Evolutionary conservation across 2,888 invertebrate genomes (phyloP).

Genomic region (Eupithecia inturbata): DNA sequence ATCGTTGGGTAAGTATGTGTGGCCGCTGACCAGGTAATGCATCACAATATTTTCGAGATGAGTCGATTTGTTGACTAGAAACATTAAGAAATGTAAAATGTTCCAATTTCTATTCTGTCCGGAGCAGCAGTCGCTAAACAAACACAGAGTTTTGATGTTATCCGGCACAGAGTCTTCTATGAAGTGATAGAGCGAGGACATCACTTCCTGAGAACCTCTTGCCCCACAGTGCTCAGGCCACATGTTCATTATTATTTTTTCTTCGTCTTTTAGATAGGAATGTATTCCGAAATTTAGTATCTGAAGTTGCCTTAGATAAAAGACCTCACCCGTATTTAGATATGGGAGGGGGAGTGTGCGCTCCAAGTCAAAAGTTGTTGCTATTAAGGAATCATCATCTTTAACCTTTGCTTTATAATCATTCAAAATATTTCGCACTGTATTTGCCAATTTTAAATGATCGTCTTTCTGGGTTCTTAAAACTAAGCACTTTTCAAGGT

Average conservation of each 20-base stretch:
- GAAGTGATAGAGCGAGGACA: constrained; percentile 31
- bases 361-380: constrained; percentile 35
- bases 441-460: constrained; percentile 27
- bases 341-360: too few relatives aligned
- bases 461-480: constrained; percentile 23
- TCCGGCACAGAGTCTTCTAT: constrained; percentile 30
- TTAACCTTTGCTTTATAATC: constrained; percentile 33
- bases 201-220: constrained; percentile 38
- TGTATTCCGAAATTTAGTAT: constrained; percentile 36
- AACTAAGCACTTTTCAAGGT: constrained; percentile 30
- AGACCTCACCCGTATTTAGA: constrained; percentile 7
- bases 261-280: too few relatives aligned
- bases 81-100: constrained; percentile 40
- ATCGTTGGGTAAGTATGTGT: constrained; percentile 26
- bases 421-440: constrained; percentile 31
- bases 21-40: constrained; percentile 26
- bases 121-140: constrained; percentile 37
- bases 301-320: constrained; percentile 40
- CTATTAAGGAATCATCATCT: constrained; percentile 30
- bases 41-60: constrained; percentile 37
- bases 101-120: constrained; percentile 41
- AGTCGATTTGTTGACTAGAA: constrained; percentile 36
- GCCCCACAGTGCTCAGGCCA: constrained; percentile 33
- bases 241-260: constrained; percentile 29
- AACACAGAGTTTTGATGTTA: constrained; percentile 29